Conservation (phyloP, 2,888 invertebrate genomes). For the Capitulum mitella region DNA sequence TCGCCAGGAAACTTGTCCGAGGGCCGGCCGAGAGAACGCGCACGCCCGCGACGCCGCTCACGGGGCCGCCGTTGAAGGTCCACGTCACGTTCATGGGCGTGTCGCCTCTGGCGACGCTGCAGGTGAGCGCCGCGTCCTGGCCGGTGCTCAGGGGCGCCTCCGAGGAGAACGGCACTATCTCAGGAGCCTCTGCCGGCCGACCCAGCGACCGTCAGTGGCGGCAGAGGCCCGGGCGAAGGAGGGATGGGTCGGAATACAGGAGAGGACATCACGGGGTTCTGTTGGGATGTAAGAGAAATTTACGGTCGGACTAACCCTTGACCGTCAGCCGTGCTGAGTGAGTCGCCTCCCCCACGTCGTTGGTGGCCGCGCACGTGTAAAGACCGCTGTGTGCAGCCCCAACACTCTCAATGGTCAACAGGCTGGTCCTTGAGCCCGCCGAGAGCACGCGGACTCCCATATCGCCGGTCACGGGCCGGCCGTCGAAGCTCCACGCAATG, state of each 20-base stretch:
- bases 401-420: conserved; percentile 47
- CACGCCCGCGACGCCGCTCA: conserved; percentile 36
- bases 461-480: conserved; percentile 38
- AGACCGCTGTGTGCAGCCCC: conserved; percentile 36
- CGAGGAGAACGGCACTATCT: conserved; percentile 63
- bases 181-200: conserved; percentile 48
- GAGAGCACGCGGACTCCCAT: conserved; percentile 50
- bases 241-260: too few species aligned
- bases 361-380: conserved; percentile 37
- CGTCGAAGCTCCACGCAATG: conserved; percentile 40
- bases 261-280: too few species aligned
- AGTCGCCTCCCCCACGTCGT: conserved; percentile 35
- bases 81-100: conserved; percentile 44
- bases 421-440: conserved; percentile 52
- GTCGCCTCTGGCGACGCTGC: conserved; percentile 40
- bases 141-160: conserved; percentile 64
- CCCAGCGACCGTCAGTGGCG: too few species aligned
- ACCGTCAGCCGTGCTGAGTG: conserved; percentile 36
- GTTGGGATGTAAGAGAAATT: too few species aligned
- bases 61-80: conserved; percentile 40
- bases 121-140: conserved; percentile 51
- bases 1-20: conserved; percentile 34
- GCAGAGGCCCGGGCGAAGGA: conserved; percentile 27
- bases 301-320: conserved; percentile 37
- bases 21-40: conserved; percentile 36